Evolutionary conservation across 2,888 invertebrate species (phyloP).

Genomic region (Gortyna flavago): DNA sequence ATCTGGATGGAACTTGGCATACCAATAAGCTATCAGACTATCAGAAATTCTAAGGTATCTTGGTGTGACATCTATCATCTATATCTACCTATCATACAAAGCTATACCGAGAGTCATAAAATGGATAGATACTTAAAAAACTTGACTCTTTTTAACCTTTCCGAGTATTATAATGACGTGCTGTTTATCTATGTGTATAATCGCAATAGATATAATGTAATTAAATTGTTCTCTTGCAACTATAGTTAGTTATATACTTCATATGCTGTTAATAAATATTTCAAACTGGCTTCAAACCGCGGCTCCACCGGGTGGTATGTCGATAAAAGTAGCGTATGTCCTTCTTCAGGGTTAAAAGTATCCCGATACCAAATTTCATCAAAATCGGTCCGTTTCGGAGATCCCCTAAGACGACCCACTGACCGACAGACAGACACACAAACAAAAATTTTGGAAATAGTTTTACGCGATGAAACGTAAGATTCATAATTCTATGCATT

Average conservation of each 20-base stretch:
- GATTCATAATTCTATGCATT: no score
- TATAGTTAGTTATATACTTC: neutral
- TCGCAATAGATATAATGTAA: neutral
- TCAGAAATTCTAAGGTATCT: neutral
- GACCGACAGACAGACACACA: no score
- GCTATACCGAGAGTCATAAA: neutral
- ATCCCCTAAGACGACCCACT: no score
- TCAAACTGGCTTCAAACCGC: neutral
- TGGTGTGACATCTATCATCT: neutral
- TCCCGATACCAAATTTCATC: no score
- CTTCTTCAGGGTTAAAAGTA: no score
- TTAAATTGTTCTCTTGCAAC: neutral
- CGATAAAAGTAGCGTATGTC: no score
- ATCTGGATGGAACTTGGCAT: neutral
- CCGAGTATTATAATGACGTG: conserved; percentile 11
- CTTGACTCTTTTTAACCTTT: conserved; percentile 7
- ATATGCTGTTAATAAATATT: neutral
- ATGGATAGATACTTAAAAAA: neutral
- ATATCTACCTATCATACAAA: neutral
- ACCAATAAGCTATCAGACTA: no score
- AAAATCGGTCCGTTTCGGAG: no score
- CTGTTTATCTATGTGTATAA: conserved; percentile 4
- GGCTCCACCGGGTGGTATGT: no score
- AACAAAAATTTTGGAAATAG: no score
- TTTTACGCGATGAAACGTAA: no score